A percentile compares a stretch with the other conserved stretches of the same genome.
These are phyloP conservation scores for Arctopsyche grandis DNA, from an alignment of 1,140 invertebrate genomes.

Conservation along the genomic window DNA sequence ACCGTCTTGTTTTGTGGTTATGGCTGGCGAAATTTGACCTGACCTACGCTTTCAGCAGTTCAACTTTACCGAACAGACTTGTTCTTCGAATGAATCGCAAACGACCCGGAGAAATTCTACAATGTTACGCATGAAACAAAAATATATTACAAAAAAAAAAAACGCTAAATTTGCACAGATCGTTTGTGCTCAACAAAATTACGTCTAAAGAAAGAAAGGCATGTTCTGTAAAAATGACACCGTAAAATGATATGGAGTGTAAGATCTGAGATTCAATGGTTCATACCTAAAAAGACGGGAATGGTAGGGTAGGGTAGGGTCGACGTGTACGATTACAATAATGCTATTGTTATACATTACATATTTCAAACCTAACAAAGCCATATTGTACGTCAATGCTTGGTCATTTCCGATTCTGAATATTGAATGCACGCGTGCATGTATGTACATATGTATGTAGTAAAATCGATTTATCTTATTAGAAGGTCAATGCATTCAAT, in stretches of 20 bases:
- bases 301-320: background rate
- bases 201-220: background rate
- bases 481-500: no score
- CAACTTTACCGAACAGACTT: background rate
- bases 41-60: background rate
- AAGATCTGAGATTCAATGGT: background rate
- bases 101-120: background rate
- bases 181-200: background rate
- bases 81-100: background rate
- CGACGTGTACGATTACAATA: no score
- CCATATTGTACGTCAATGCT: no score
- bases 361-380: no score
- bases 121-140: background rate
- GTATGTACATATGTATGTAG: no score
- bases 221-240: background rate
- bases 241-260: constrained; percentile 3
- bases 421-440: no score
- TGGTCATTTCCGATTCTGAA: no score
- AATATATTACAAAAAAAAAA: background rate
- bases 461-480: no score
- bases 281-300: background rate
- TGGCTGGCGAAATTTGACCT: background rate
- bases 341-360: no score
- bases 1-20: background rate
- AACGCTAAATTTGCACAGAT: background rate